Base-by-base conservation (phyloP, 2,113 vertebrate species). In the Onychostruthus taczanowskii region DNA sequence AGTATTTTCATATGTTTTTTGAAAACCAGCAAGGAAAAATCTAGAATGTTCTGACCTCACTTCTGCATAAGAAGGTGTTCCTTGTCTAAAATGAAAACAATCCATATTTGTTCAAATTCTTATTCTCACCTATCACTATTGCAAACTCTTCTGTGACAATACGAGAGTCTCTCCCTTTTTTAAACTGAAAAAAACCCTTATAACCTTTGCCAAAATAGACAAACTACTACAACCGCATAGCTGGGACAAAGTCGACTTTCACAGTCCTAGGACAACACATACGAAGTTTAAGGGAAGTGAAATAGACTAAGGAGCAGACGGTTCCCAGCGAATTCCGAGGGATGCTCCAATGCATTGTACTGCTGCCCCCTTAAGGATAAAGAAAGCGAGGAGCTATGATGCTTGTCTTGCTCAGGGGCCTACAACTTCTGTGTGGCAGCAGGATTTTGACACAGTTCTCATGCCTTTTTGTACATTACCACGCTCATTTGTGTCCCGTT, bases 291-390 rank as follows among this genome's bases (percentile, higher is more conserved):
- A 46, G 58, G 16, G 13, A 68, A 73, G 44, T 31, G 46, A 80
- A 73, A 26, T 0, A 62, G n/a, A 22, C 9, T 1, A 18, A 41
- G n/a, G 27, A 2, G 18, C 56, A 1, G 4, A 31, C 1, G n/a
- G 26, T 16, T 44, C 47, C 6, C 72, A 33, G 47, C 23, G 22
- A 13, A 70, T 17, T n/a, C 5, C 0, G 28, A 84, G 68, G 22
- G 50, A 85, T 39, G 55, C 18, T 94, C 41, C 79, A 86, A 13
- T 27, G 79, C 21, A 95, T 46, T n/a, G 83, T 96, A 86, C 87
- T 97, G 95, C 97, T 97, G 97, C 97, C 98, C 97, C 87, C 97
- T 97, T 94, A 85, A 79, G 98, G 97, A 79, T 44, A 79, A 43
- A 68, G 58, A n/a, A 46, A 56, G 62, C 0, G 0, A 83, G 20